Percentiles rank a stretch among this genome's conserved stretches.
phyloP scores from a whole-genome alignment of 2,888 invertebrate genomes.

The Hylaea fasciaria region DNA sequence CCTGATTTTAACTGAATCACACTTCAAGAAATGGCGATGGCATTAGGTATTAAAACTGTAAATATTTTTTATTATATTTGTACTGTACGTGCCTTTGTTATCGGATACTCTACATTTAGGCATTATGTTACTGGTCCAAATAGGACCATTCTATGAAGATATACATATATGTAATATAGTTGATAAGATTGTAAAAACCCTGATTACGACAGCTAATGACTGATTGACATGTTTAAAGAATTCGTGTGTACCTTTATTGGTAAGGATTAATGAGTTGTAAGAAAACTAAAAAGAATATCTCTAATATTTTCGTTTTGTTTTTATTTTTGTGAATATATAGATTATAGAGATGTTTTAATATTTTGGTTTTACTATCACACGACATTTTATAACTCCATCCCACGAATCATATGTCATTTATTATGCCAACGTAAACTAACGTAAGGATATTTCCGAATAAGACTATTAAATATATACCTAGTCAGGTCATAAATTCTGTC shows the following conservation, averaged over 20 bases:
- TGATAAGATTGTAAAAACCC: slow-evolving; percentile 31
- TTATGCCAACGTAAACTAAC: too few relatives aligned
- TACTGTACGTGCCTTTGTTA: background rate
- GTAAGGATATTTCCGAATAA: too few relatives aligned
- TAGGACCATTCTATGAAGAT: slow-evolving; percentile 19
- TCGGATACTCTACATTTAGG: slow-evolving; percentile 2
- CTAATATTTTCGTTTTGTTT: slow-evolving; percentile 3
- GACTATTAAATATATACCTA: too few relatives aligned
- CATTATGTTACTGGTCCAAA: slow-evolving; percentile 1
- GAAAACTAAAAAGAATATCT: background rate
- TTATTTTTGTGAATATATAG: background rate
- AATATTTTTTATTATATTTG: background rate
- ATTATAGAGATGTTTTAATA: background rate
- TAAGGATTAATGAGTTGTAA: slow-evolving; percentile 7
- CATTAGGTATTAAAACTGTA: too few relatives aligned
- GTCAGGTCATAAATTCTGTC: too few relatives aligned
- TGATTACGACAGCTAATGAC: slow-evolving; percentile 30
- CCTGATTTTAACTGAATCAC: too few relatives aligned
- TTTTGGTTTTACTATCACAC: too few relatives aligned
- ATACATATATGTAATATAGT: slow-evolving; percentile 20
- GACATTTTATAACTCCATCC: too few relatives aligned
- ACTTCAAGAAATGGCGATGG: too few relatives aligned
- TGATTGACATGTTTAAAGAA: slow-evolving; percentile 10
- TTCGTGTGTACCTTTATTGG: slow-evolving; percentile 8
- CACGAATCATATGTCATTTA: too few relatives aligned